These are phyloP conservation scores for Hydropsyche tenuis DNA, from an alignment of 1,140 invertebrate species.

Conservation along the genomic window DNA sequence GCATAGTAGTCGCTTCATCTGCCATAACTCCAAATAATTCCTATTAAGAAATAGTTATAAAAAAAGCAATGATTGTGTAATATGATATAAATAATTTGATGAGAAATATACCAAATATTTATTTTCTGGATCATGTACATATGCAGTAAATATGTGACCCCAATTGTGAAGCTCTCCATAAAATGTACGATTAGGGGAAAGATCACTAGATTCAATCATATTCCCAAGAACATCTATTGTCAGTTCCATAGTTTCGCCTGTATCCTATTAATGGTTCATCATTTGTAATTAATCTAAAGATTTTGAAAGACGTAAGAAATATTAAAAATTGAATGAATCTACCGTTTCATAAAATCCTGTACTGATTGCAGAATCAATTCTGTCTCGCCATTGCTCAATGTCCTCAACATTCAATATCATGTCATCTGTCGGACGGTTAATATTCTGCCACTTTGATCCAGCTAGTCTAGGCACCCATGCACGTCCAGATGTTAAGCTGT, in stretches of 20 bases:
- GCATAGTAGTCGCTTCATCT: conserved; percentile 57
- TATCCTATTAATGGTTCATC: conserved; percentile 2
- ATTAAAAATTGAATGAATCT: not conserved
- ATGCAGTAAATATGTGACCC: conserved; percentile 57
- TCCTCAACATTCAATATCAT: conserved; percentile 68
- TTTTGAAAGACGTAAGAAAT: not conserved
- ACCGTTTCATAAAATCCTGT: conserved; percentile 61
- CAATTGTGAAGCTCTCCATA: conserved; percentile 63
- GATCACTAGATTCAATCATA: conserved; percentile 57
- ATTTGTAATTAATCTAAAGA: not conserved
- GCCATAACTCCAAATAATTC: conserved; percentile 54
- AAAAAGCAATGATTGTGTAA: not conserved
- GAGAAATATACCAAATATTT: conserved; percentile 13
- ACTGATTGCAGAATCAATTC: conserved; percentile 74
- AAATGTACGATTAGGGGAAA: conserved; percentile 55
- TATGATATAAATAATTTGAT: not conserved
- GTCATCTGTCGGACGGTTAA: conserved; percentile 66
- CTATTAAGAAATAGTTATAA: conserved; percentile 25
- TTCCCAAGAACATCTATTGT: conserved; percentile 63
- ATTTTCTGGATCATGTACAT: conserved; percentile 59
- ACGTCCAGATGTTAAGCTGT: conserved; percentile 67
- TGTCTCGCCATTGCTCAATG: conserved; percentile 71
- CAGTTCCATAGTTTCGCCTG: conserved; percentile 52
- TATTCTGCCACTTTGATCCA: conserved; percentile 63
- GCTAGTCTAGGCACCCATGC: conserved; percentile 68